phyloP scores from a whole-genome alignment of 2,797 vertebrate species.

The Mormyrus hasselquistii region DNA sequence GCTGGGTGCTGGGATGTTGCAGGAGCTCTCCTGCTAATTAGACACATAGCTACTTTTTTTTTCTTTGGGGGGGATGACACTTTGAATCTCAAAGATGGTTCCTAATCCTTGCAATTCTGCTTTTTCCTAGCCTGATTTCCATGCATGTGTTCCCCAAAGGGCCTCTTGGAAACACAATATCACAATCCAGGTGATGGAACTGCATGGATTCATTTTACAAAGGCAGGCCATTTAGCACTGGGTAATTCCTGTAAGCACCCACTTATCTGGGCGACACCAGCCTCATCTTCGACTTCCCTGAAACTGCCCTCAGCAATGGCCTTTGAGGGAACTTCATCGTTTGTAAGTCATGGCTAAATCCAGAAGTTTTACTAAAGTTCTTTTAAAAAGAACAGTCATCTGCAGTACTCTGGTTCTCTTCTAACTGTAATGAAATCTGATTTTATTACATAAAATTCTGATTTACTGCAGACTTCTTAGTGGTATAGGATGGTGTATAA shows the following conservation, averaged over 20 bases:
- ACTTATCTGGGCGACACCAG: background rate
- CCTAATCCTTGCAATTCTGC: constrained; percentile 34
- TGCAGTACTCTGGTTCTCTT: background rate
- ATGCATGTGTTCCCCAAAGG: background rate
- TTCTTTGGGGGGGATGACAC: background rate
- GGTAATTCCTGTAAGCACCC: constrained; percentile 26
- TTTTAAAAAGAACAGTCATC: background rate
- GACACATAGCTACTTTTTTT: background rate
- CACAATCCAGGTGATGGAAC: background rate
- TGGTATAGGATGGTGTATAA: background rate
- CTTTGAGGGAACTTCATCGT: constrained; percentile 25
- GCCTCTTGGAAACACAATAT: constrained; percentile 1
- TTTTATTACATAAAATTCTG: background rate
- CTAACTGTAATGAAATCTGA: background rate
- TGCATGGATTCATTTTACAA: constrained; percentile 29
- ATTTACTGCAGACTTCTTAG: background rate
- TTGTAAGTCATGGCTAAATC: constrained; percentile 21
- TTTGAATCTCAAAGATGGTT: constrained; percentile 35
- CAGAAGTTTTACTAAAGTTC: background rate
- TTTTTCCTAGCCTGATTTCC: background rate
- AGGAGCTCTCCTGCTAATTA: background rate
- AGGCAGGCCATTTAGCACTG: constrained; percentile 35
- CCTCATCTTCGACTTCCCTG: constrained; percentile 19
- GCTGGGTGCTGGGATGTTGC: background rate
- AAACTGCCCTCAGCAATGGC: constrained; percentile 15